Evolutionary conservation across 2,113 vertebrate genomes (phyloP).

Genomic region (Trinectes maculatus): DNA sequence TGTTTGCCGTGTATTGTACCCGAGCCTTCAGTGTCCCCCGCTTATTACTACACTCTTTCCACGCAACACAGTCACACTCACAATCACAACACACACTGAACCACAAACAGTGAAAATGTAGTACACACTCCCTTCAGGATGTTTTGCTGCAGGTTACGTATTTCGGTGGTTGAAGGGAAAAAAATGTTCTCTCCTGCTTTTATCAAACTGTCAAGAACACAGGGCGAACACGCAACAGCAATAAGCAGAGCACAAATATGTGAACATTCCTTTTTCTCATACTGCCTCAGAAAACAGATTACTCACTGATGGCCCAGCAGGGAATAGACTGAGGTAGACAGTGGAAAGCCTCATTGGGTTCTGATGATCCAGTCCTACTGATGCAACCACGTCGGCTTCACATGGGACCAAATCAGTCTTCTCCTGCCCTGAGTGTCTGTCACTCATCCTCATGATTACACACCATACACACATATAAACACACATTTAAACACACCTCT

Average conservation of each 20-base stretch:
- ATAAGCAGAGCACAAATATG: slow-evolving; percentile 28
- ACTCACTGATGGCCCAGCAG: slow-evolving; percentile 61
- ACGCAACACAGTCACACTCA: slow-evolving; percentile 38
- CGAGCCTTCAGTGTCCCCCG: slow-evolving; percentile 22
- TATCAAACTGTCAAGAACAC: slow-evolving; percentile 16
- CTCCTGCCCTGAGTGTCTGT: slow-evolving; percentile 38
- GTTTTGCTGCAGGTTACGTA: slow-evolving; percentile 33
- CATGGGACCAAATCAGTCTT: slow-evolving; percentile 60
- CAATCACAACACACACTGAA: slow-evolving; percentile 41
- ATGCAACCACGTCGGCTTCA: slow-evolving; percentile 57
- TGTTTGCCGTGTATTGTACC: slow-evolving; percentile 67
- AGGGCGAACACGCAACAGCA: slow-evolving; percentile 23
- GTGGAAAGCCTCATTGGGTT: slow-evolving; percentile 76
- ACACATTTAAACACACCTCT: slow-evolving; percentile 20
- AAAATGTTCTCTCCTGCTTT: background rate
- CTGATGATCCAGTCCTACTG: slow-evolving; percentile 72
- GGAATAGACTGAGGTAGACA: slow-evolving; percentile 63
- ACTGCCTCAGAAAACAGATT: slow-evolving; percentile 57
- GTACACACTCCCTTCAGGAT: background rate
- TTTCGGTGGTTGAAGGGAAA: slow-evolving; percentile 12
- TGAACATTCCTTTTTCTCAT: slow-evolving; percentile 35
- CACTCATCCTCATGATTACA: slow-evolving; percentile 39
- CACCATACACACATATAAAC: slow-evolving; percentile 32
- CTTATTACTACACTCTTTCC: slow-evolving; percentile 57
- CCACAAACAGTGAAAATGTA: slow-evolving; percentile 21